Percentiles rank a stretch among this genome's conserved stretches.
Conservation (phyloP, 2,888 invertebrate species). For the Teleiodes luculella region DNA sequence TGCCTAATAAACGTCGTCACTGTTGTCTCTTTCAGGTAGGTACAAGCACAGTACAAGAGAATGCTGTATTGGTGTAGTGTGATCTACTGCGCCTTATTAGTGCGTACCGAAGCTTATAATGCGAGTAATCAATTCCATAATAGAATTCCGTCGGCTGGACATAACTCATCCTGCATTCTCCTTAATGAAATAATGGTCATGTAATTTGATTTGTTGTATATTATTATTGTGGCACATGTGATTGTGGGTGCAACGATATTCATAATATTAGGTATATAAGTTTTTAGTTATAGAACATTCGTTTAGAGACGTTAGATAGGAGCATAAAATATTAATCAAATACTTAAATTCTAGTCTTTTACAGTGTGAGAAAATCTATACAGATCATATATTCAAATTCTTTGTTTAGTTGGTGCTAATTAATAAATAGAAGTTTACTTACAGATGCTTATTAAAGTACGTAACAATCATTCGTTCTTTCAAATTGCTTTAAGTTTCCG, state of each 20-base stretch:
- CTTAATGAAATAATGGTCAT: conserved; percentile 52
- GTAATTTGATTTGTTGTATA: conserved; percentile 40
- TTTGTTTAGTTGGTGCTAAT: too few species aligned
- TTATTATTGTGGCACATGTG: neutral
- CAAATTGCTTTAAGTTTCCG: conserved; percentile 43
- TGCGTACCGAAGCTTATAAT: neutral
- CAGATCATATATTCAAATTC: too few species aligned
- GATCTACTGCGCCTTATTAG: neutral
- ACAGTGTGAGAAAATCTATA: too few species aligned
- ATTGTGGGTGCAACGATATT: neutral
- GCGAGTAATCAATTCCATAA: conserved; percentile 63
- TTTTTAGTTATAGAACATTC: too few species aligned
- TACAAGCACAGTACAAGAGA: too few species aligned
- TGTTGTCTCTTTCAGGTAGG: too few species aligned
- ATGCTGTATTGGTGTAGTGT: too few species aligned
- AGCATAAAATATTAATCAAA: too few species aligned
- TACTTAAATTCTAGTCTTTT: too few species aligned
- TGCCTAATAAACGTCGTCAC: too few species aligned
- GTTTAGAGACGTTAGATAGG: conserved; percentile 22
- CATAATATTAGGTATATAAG: too few species aligned
- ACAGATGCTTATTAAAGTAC: conserved; percentile 22
- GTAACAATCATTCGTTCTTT: conserved; percentile 29
- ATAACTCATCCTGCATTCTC: conserved; percentile 48
- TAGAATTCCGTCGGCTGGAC: conserved; percentile 63
- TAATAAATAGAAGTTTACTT: conserved; percentile 35